Evolutionary conservation across 2,113 vertebrate species (phyloP), one percentile per base, ranked within the genome.

Genomic region (Ictidomys tridecemlineatus): DNA sequence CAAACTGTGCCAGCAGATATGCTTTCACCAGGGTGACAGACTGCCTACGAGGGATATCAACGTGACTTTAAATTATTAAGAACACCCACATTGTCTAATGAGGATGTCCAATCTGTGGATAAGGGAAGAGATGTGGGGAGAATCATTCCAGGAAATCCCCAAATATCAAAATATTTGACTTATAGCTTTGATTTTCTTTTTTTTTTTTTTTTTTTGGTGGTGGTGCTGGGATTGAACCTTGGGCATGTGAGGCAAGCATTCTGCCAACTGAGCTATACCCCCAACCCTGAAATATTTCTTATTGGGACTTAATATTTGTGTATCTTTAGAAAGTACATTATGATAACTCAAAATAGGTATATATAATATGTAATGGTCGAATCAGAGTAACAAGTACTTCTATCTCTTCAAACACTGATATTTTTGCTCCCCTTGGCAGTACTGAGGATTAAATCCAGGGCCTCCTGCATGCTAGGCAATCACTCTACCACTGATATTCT

Each of bases 1-100:
- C 3, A 1, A 0, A 28, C 53, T 26, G 0, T 39, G 11, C 12
- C 5, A 17, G 79, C 26, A 16, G 34, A 18, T 73, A 39, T 26
- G 76, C 24, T 26, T 87, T 51, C 42, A 11, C n/a, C 24, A 77
- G 56, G 42, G 14, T 20, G 45, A 28, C 45, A 2, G 13, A 58
- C 53, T 58, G 69, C 53, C 63, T 72, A 30, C 8, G n/a, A 2
- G 32, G 8, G 26, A 11, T 6, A 2, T 22, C 28, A 1, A 0
- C 1, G 5, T 67, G 42, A 63, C 22, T 77, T 70, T 51, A 51
- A 45, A 48, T 82, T 12, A 42, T 73, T 82, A 30, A 1, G 9
- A 34, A 93, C 70, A 14, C n/a, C 32, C 51, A n/a, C 39, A 63
- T 45, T 67, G 13, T 79, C 30, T 86, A 83, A 6, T 61, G 18